These are phyloP conservation scores for Rattus rattus DNA, from an alignment of 2,113 vertebrate genomes.

Conservation along the genomic window DNA sequence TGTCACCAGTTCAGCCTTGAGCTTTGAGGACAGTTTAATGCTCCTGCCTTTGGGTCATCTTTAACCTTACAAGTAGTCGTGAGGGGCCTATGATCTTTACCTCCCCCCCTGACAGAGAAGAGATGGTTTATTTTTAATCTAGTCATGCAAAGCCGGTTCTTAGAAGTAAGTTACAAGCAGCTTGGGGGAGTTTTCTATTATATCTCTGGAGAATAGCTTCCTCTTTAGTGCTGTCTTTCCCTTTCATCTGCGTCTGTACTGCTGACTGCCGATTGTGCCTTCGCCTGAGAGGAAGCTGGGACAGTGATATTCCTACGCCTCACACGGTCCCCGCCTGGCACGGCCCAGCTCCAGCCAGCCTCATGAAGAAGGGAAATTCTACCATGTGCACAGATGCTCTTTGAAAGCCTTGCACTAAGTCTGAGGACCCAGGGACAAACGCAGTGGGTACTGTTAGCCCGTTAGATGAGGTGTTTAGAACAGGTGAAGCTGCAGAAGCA, in stretches of 20 bases:
- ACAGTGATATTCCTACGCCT: accelerated
- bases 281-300: not conserved
- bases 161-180: not conserved
- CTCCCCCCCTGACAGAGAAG: too few relatives aligned
- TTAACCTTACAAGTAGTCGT: not conserved
- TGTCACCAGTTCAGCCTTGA: not conserved
- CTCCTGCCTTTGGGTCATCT: not conserved
- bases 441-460: not conserved
- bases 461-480: not conserved
- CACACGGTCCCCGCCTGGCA: too few relatives aligned
- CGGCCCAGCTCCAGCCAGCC: too few relatives aligned
- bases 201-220: not conserved
- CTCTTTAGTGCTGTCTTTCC: not conserved
- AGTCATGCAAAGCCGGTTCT: not conserved
- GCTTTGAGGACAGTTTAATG: not conserved
- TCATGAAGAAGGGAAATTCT: not conserved
- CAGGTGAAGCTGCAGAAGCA: not conserved
- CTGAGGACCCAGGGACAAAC: not conserved
- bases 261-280: too few relatives aligned
- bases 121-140: not conserved
- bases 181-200: not conserved
- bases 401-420: not conserved
- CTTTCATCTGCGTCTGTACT: too few relatives aligned
- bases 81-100: not conserved
- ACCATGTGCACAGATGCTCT: not conserved